Conservation (phyloP, 1,140 invertebrate genomes). For the Bemisia tabaci region DNA sequence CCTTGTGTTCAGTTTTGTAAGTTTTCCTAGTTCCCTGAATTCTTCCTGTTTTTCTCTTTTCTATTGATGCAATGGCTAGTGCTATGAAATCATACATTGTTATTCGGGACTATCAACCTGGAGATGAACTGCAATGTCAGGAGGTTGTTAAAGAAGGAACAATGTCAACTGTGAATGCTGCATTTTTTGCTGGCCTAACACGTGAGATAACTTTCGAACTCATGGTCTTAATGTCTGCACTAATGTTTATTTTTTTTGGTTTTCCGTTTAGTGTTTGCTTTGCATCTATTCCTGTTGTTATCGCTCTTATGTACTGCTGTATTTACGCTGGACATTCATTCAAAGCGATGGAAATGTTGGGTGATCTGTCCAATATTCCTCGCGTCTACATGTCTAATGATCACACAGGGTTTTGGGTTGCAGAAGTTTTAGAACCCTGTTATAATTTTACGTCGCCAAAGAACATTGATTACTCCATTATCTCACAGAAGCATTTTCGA, state of each 20-base stretch:
- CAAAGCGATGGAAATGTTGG: constrained; percentile 32
- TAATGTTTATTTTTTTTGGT: constrained; percentile 40
- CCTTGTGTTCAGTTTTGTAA: too few species aligned
- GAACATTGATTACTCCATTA: constrained; percentile 28
- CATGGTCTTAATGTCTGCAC: constrained; percentile 35
- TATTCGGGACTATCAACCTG: constrained; percentile 32
- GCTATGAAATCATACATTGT: constrained; percentile 23
- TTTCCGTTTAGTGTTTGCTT: constrained; percentile 35
- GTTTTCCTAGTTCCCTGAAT: too few species aligned
- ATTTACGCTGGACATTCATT: constrained; percentile 32
- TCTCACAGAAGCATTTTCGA: constrained; percentile 29
- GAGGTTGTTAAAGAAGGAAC: constrained; percentile 32
- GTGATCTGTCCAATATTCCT: constrained; percentile 33
- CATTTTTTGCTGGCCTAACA: constrained; percentile 32
- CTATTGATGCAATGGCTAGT: neutral
- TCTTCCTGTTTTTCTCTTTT: too few species aligned
- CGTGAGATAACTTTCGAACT: constrained; percentile 37
- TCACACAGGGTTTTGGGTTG: constrained; percentile 35
- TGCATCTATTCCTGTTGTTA: constrained; percentile 32
- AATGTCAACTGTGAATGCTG: constrained; percentile 32
- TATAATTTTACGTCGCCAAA: constrained; percentile 23
- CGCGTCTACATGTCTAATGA: constrained; percentile 22
- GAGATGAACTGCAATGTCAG: constrained; percentile 33
- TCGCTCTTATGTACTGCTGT: constrained; percentile 31
- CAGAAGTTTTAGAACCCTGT: constrained; percentile 33